A percentile compares a stretch with the other conserved stretches of the same genome.
Conservation (phyloP, 1,140 invertebrate genomes). For the Chironomus tepperi region DNA sequence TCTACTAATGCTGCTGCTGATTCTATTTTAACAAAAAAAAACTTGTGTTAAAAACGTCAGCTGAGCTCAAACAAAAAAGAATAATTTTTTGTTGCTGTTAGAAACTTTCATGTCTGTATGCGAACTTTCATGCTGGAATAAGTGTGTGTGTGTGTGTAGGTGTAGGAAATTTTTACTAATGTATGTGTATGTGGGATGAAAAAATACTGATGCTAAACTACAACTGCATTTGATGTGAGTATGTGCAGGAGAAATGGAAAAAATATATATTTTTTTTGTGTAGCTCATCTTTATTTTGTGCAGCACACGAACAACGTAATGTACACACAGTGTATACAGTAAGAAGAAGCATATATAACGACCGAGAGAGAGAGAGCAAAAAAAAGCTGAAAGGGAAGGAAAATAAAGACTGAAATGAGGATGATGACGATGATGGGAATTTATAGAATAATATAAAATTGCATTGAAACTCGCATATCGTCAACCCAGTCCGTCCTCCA, state of each 20-base stretch:
- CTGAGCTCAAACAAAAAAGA: neutral
- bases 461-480: no score
- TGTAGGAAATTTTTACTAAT: neutral
- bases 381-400: neutral
- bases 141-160: neutral
- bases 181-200: neutral
- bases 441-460: no score
- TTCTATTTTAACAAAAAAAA: neutral
- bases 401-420: no score
- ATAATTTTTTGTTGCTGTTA: no score
- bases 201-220: neutral
- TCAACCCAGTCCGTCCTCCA: neutral
- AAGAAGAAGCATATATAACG: no score
- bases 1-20: neutral
- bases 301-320: neutral
- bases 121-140: no score
- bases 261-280: neutral
- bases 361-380: neutral
- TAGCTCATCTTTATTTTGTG: neutral
- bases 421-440: no score
- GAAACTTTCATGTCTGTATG: no score
- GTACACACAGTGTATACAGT: neutral
- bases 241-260: neutral
- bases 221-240: neutral
- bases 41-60: neutral